Base-by-base conservation (phyloP, 1,140 invertebrate species). In the Aporrectodea caliginosa region DNA sequence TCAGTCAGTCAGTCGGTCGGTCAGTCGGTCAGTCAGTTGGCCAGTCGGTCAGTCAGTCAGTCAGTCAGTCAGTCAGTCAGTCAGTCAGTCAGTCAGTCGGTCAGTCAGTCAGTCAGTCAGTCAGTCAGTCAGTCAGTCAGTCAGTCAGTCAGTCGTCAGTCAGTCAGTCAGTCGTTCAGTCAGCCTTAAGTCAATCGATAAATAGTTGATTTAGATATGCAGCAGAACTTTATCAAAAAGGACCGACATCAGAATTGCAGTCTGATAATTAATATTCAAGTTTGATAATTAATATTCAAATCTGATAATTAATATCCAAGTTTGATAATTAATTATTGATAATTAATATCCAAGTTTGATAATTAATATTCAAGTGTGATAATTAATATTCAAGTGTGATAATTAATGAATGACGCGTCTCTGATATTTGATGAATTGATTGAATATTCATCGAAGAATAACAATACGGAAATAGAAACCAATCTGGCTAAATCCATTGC, bases 11-110 rank as follows among this genome's bases (percentile, higher is more conserved):
- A n/a, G n/a, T n/a, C n/a, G n/a, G n/a, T n/a, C n/a, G n/a, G n/a
- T n/a, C n/a, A n/a, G n/a, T n/a, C n/a, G n/a, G n/a, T n/a, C n/a
- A n/a, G n/a, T n/a, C n/a, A n/a, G n/a, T n/a, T n/a, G n/a, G n/a
- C n/a, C n/a, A n/a, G n/a, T n/a, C n/a, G n/a, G n/a, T n/a, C n/a
- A n/a, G n/a, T n/a, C n/a, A n/a, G n/a, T n/a, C n/a, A n/a, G 14
- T 68, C 27, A 14, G 14, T 68, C 72, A n/a, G 27, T 73, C 72
- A 73, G 27, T 73, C 72, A 73, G 27, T 73, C 72, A 73, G 27
- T 73, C 72, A 32, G 27, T 29, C 31, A 32, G 27, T 73, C 31
- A 32, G n/a, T n/a, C n/a, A n/a, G n/a, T n/a, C n/a, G n/a, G n/a
- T n/a, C n/a, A n/a, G n/a, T n/a, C n/a, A n/a, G 1, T 73, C n/a